A percentile compares a stretch with the other conserved stretches of the same genome.
Conservation (phyloP, 23 tunicate genomes). For the Trididemnum clinides region DNA sequence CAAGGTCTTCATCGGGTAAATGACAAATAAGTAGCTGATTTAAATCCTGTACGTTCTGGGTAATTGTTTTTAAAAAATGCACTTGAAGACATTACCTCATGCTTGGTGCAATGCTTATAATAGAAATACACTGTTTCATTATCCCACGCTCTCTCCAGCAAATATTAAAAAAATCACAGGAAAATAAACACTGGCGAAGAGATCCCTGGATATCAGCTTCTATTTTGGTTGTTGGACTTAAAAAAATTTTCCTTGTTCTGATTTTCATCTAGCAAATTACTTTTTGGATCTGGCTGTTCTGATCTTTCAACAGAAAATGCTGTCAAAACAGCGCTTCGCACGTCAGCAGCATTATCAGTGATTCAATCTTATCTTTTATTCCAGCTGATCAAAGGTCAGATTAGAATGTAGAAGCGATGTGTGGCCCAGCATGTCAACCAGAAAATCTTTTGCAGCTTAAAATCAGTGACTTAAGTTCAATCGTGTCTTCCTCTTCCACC, state of each 20-base stretch:
- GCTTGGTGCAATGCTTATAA: no score
- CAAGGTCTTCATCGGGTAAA: no score
- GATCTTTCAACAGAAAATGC: constrained; percentile 13
- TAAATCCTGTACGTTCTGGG: no score
- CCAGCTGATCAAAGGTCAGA: background rate
- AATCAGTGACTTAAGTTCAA: background rate
- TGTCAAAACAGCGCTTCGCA: background rate
- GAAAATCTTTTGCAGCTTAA: constrained; percentile 1
- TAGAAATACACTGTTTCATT: no score
- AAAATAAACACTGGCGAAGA: no score
- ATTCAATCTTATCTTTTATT: constrained; percentile 6
- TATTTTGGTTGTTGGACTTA: background rate
- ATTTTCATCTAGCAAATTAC: constrained; percentile 1
- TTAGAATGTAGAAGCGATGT: constrained; percentile 3
- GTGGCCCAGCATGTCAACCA: constrained; percentile 7
- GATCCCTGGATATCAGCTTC: background rate
- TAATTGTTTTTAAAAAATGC: no score
- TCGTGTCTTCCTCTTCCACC: background rate
- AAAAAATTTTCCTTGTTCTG: background rate
- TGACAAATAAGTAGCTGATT: no score
- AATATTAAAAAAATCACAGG: no score
- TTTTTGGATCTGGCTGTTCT: constrained; percentile 15
- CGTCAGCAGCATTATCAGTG: constrained; percentile 25
- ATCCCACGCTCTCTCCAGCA: no score
- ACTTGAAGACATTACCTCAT: no score